Evolutionary conservation across 2,888 invertebrate genomes (phyloP), one percentile per base, ranked within the genome.

Genomic region (Marronus borbonicus): DNA sequence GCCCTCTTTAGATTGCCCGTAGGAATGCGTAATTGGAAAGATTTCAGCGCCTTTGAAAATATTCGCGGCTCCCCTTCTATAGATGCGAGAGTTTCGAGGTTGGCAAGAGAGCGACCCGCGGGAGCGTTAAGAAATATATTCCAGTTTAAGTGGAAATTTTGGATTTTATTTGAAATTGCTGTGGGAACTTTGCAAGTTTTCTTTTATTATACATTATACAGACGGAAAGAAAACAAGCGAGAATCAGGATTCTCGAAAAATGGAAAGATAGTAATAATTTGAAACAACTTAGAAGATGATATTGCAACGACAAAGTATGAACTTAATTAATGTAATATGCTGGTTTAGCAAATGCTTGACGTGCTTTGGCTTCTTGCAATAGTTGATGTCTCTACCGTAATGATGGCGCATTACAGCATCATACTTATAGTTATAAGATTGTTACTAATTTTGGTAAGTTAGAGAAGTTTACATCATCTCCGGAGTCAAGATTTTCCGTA

Each of bases 71-170:
- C 50, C 24, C 7, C 50, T 4, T 20, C 60, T 60, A 2, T 7
- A 20, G 60, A 60, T 14, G 44, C 72, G 62, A 62, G 28, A 28
- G 49, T 44, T 60, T 74, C 60, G 60, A 60, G 55, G 70, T 58
- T 58, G n/a, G 17, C 49, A 44, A 12, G 20, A 74, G 72, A 12
- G 72, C 20, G 62, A 44, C 44, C 55, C 60, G 58, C 36, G 70
- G 55, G 44, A 62, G 44, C 44, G 72, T 60, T 60, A 60, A 60
- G 72, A 49, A 74, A 74, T 62, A 68, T 68, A 74, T 60, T 74
- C 39, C 72, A 72, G 58, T 60, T 62, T 74, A 74, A 74, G 72
- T 60, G 72, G 60, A 60, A 74, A 60, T 60, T 74, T 60, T 74
- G 72, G 60, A 74, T 74, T 74, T 74, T 74, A 74, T 74, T 74